Evolutionary conservation across 2,797 vertebrate genomes (phyloP).

Genomic region (Dicrostonyx torquatus): DNA sequence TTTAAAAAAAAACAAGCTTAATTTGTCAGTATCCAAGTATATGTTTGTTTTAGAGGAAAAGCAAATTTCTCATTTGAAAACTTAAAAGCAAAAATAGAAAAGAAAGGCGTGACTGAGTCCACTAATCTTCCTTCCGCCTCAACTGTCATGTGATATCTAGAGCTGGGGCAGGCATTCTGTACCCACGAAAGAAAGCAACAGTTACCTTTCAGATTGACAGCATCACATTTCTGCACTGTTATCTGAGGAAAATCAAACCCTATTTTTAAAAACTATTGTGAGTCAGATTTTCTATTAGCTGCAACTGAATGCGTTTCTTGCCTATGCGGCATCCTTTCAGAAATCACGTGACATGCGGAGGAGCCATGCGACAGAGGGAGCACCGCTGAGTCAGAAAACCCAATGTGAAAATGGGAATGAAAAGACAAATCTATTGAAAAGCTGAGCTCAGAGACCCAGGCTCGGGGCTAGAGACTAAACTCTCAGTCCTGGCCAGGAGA

Average conservation of each 20-base stretch:
- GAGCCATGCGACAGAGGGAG: neutral
- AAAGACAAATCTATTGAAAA: neutral
- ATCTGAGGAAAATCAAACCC: conserved; percentile 23
- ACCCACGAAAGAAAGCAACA: neutral
- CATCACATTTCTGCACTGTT: neutral
- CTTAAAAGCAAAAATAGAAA: neutral
- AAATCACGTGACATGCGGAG: neutral
- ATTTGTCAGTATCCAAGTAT: neutral
- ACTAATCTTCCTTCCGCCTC: neutral
- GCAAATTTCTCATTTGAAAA: neutral
- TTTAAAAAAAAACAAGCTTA: neutral
- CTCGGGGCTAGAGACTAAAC: neutral
- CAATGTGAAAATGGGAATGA: neutral
- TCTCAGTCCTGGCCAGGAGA: neutral
- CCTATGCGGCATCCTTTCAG: neutral
- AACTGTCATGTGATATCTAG: neutral
- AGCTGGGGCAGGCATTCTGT: neutral
- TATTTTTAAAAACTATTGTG: neutral
- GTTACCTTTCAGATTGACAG: neutral
- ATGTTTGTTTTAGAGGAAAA: neutral
- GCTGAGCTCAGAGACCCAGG: neutral
- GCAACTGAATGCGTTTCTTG: neutral
- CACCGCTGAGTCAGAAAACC: neutral
- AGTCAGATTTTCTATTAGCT: neutral
- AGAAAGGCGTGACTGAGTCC: neutral